Percentiles rank a stretch among this genome's conserved stretches.
phyloP scores from a whole-genome alignment of 2,888 invertebrate genomes.

The Escarpia spicata region DNA sequence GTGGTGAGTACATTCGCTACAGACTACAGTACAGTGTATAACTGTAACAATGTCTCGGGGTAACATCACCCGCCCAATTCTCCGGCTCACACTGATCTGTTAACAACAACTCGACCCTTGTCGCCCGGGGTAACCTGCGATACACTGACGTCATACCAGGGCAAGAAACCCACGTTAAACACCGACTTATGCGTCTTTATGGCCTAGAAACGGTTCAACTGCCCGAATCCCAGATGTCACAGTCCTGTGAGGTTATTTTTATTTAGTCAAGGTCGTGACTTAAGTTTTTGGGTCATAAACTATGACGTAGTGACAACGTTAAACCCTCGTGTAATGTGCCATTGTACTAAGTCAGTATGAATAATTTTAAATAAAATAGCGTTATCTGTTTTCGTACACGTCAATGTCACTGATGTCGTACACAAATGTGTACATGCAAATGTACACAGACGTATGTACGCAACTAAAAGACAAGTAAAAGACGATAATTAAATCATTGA shows the following conservation, averaged over 20 bases:
- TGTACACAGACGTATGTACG: background rate
- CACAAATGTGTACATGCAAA: background rate
- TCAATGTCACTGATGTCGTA: background rate
- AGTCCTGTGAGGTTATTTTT: background rate
- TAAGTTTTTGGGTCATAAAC: background rate
- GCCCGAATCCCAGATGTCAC: background rate
- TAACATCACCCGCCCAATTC: background rate
- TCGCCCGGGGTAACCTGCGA: background rate
- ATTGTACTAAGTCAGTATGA: too few relatives aligned
- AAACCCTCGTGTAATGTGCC: too few relatives aligned
- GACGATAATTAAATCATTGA: background rate
- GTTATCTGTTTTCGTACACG: background rate
- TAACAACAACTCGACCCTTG: background rate
- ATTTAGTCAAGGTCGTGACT: background rate
- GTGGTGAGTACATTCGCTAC: background rate
- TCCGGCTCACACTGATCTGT: background rate
- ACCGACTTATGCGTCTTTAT: background rate
- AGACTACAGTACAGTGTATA: too few relatives aligned
- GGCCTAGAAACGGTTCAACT: background rate
- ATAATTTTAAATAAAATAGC: too few relatives aligned
- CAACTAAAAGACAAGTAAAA: background rate
- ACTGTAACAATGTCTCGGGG: background rate
- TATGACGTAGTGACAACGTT: too few relatives aligned
- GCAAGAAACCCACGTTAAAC: background rate
- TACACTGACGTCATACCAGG: background rate